Percentiles rank a stretch among this genome's conserved stretches.
phyloP scores from a whole-genome alignment of 1,140 invertebrate genomes.

The Leptinotarsa defecta region DNA sequence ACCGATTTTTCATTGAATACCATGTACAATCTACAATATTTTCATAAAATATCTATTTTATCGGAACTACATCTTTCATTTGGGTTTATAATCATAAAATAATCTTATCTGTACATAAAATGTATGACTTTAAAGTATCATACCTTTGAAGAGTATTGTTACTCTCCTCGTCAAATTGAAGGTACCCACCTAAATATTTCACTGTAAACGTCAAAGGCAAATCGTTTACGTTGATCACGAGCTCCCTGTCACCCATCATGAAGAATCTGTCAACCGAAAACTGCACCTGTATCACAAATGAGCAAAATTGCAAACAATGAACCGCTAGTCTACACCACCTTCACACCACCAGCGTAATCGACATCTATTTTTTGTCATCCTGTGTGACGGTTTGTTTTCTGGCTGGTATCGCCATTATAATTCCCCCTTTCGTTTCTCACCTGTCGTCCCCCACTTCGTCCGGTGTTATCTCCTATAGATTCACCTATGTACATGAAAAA shows the following conservation, averaged over 20 bases:
- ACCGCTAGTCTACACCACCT: neutral
- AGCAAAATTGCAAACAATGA: neutral
- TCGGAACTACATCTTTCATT: too few relatives aligned
- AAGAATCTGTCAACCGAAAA: neutral
- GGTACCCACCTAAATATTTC: conserved; percentile 51
- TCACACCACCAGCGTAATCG: conserved; percentile 1
- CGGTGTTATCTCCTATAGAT: neutral
- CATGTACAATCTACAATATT: too few relatives aligned
- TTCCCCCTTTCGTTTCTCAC: conserved; percentile 17
- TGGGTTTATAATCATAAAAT: too few relatives aligned
- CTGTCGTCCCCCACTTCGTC: conserved; percentile 14
- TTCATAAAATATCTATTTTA: too few relatives aligned
- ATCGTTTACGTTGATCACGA: conserved; percentile 46
- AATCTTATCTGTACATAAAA: too few relatives aligned
- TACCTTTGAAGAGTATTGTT: too few relatives aligned
- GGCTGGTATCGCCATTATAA: neutral
- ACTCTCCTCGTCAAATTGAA: neutral
- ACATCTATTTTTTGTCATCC: conserved; percentile 15
- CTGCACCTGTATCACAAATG: conserved; percentile 3
- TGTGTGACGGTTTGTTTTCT: neutral
- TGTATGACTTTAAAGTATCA: too few relatives aligned
- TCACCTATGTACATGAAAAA: neutral
- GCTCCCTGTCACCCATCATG: conserved; percentile 42
- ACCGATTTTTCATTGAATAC: too few relatives aligned
- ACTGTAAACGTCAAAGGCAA: conserved; percentile 49